Evolutionary conservation across 92 coral and sea anemone species (phyloP).

Genomic region (Nematostella vectensis): DNA sequence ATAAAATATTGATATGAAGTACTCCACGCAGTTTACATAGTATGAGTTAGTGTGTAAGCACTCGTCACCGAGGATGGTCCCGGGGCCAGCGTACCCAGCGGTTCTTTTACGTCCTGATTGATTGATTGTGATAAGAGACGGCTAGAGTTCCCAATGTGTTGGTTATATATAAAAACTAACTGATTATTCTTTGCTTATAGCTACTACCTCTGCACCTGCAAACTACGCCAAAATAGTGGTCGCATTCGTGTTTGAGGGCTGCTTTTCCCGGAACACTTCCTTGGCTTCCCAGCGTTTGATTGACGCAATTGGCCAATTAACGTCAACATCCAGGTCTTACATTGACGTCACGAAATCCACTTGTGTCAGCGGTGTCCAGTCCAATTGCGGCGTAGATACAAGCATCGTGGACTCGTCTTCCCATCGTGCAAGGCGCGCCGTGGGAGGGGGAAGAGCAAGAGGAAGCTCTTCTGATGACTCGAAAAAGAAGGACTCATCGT

Average conservation of each 20-base stretch:
- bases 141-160: too few species aligned
- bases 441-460: too few species aligned
- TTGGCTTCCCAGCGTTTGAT: conserved; percentile 10
- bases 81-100: too few species aligned
- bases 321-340: conserved; percentile 5
- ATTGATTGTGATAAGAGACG: too few species aligned
- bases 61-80: too few species aligned
- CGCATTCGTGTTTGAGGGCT: conserved; percentile 32
- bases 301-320: conserved; percentile 18
- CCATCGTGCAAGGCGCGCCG: too few species aligned
- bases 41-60: too few species aligned
- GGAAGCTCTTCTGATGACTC: not conserved
- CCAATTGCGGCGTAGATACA: conserved; percentile 64
- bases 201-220: conserved; percentile 3
- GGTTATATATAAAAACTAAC: too few species aligned
- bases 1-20: too few species aligned
- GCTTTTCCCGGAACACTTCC: conserved; percentile 2
- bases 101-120: too few species aligned
- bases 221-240: conserved; percentile 27
- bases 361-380: conserved; percentile 33
- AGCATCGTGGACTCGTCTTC: not conserved
- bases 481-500: too few species aligned
- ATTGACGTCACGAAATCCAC: conserved; percentile 17
- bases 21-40: too few species aligned
- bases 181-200: not conserved